Conservation (phyloP, 2,888 invertebrate species). For the Pristionchus fissidentatus region DNA sequence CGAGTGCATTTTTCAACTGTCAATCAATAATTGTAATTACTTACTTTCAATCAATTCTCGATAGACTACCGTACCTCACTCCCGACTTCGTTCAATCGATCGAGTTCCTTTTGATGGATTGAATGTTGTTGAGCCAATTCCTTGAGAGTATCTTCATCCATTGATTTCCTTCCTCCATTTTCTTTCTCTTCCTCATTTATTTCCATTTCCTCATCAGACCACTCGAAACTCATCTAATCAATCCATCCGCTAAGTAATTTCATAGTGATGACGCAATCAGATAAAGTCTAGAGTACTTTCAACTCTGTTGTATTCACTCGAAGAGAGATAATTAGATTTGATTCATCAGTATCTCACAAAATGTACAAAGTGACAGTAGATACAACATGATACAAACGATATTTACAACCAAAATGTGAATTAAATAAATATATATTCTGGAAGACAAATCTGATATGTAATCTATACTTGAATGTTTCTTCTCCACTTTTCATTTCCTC, state of each 20-base stretch:
- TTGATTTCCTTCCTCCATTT: not conserved
- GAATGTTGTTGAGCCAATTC: slow-evolving; percentile 30
- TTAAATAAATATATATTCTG: not conserved
- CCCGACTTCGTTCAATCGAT: slow-evolving; percentile 34
- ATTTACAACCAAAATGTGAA: slow-evolving; percentile 3
- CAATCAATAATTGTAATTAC: not conserved
- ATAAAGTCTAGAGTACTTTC: not conserved
- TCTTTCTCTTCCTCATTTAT: not conserved
- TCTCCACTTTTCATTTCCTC: slow-evolving; percentile 9
- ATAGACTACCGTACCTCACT: not conserved
- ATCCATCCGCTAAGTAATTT: not conserved
- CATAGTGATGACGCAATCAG: not conserved
- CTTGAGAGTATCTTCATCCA: not conserved
- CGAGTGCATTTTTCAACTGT: slow-evolving; percentile 1
- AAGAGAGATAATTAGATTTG: not conserved
- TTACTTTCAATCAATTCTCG: not conserved
- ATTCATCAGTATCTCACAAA: slow-evolving; percentile 28
- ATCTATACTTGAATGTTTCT: slow-evolving; percentile 4
- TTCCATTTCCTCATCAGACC: slow-evolving; percentile 34
- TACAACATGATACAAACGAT: not conserved
- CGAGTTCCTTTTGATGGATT: not conserved
- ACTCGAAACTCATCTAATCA: slow-evolving; percentile 16
- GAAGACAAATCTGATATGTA: not conserved
- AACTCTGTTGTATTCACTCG: not conserved
- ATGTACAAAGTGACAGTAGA: slow-evolving; percentile 27